Evolutionary conservation across 2,113 vertebrate genomes (phyloP).

Genomic region (Psettodes erumei): DNA sequence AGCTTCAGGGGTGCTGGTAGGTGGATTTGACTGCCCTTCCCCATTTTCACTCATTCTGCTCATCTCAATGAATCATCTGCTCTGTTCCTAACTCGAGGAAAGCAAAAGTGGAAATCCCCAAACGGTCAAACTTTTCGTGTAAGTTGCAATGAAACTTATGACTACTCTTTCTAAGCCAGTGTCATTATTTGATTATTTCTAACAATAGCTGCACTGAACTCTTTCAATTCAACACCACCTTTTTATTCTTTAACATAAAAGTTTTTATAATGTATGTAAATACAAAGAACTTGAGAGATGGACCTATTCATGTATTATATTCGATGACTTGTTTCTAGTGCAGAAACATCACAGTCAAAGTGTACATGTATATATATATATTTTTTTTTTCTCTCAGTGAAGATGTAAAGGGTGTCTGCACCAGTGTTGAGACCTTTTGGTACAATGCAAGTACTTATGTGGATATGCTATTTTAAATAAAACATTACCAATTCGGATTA

Average conservation of each 20-base stretch:
- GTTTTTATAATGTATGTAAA: constrained; percentile 29
- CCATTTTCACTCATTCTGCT: neutral
- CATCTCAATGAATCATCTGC: no score
- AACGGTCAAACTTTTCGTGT: constrained; percentile 11
- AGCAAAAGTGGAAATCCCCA: neutral
- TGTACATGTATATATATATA: neutral
- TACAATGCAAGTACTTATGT: neutral
- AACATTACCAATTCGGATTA: constrained; percentile 3
- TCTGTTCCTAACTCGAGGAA: neutral
- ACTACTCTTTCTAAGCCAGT: neutral
- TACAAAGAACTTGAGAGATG: neutral
- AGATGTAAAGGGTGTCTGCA: constrained; percentile 8
- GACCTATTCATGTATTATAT: constrained; percentile 16
- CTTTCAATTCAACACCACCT: neutral
- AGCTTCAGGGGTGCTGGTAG: neutral
- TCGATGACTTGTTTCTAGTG: neutral
- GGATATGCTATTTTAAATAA: constrained; percentile 21
- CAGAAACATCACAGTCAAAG: neutral
- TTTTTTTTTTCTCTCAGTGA: neutral
- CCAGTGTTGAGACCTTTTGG: neutral
- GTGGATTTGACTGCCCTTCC: neutral
- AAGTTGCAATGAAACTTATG: neutral
- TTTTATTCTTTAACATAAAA: constrained; percentile 5
- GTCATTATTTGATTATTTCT: neutral
- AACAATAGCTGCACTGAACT: neutral